phyloP scores from a whole-genome alignment of 2,888 invertebrate species.

The Mesorhabditis belari region DNA sequence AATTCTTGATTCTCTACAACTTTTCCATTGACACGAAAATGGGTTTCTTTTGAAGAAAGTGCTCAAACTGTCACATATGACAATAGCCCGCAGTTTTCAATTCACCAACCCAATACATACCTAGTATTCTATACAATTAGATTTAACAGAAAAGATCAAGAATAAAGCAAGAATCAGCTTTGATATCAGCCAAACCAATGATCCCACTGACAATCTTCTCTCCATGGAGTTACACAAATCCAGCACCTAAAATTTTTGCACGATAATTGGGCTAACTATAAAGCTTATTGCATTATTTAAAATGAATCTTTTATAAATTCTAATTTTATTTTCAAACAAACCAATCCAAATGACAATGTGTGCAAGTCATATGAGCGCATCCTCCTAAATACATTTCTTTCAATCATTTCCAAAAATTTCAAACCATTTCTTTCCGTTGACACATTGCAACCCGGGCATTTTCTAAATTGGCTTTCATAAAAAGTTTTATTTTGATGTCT shows the following conservation, averaged over 20 bases:
- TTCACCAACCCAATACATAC: too few relatives aligned
- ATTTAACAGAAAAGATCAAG: too few relatives aligned
- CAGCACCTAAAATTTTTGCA: conserved; percentile 24
- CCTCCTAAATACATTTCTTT: too few relatives aligned
- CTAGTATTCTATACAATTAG: conserved; percentile 4
- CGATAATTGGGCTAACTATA: conserved; percentile 6
- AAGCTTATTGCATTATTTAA: conserved; percentile 10
- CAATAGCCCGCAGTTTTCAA: too few relatives aligned
- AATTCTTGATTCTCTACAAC: too few relatives aligned
- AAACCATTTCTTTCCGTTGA: conserved; percentile 39
- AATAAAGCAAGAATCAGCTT: background rate
- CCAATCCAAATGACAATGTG: conserved; percentile 40
- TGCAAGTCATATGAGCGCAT: conserved; percentile 46
- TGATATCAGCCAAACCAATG: conserved; percentile 43
- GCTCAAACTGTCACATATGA: too few relatives aligned
- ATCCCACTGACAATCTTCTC: conserved; percentile 48
- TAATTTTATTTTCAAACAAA: background rate
- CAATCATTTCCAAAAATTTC: too few relatives aligned
- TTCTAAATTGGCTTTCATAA: too few relatives aligned
- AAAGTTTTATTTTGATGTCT: too few relatives aligned
- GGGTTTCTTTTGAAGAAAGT: too few relatives aligned
- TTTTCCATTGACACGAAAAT: too few relatives aligned
- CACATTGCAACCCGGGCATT: conserved; percentile 38
- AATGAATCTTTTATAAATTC: conserved; percentile 14
- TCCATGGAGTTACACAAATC: conserved; percentile 28